Base-by-base conservation (phyloP, 2,113 vertebrate species). In the Heliornis fulica region DNA sequence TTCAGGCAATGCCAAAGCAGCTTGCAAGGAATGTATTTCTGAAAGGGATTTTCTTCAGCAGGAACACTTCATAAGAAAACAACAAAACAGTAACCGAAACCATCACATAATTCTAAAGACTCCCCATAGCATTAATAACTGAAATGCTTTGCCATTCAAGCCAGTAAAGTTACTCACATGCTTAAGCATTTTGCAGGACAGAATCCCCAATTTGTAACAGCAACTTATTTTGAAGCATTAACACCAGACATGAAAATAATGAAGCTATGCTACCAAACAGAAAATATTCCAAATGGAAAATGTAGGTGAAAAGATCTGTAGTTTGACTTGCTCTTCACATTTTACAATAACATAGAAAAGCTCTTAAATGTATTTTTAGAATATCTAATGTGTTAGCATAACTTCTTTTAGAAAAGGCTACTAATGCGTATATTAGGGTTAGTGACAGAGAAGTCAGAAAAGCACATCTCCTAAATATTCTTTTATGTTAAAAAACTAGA, bases 221-320 rank as follows among this genome's bases (percentile, higher is more conserved):
- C 87, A 85, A 85, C 87, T 89, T 86, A 46, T 96, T 91, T 78
- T 45, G 40, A 93, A 97, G 95, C 80, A 68, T 93, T 96, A 96
- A 95, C 83, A 95, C 68, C 86, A 87, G 83, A 97, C 93, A 94
- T 96, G 96, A 93, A 97, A 95, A 93, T 96, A 97, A 97, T 95
- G 96, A 97, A 94, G 95, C 94, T 96, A 96, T 96, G 94, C 96
- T 95, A 97, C 72, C 96, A 95, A 96, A 96, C 93, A 94, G 88
- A 97, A 97, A 97, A 93, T 97, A 96, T 97, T 96, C 94, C 94
- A 96, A 97, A 97, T 96, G 96, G 94, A 94, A 95, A 97, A 97
- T 97, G 96, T 82, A 95, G 96, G 94, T 97, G 94, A 75, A 75
- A 96, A 95, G 76, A 64, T 93, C 93, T 96, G 64, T 87, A 94